phyloP scores from a whole-genome alignment of 2,888 invertebrate species.

The Cantharis nigra region DNA sequence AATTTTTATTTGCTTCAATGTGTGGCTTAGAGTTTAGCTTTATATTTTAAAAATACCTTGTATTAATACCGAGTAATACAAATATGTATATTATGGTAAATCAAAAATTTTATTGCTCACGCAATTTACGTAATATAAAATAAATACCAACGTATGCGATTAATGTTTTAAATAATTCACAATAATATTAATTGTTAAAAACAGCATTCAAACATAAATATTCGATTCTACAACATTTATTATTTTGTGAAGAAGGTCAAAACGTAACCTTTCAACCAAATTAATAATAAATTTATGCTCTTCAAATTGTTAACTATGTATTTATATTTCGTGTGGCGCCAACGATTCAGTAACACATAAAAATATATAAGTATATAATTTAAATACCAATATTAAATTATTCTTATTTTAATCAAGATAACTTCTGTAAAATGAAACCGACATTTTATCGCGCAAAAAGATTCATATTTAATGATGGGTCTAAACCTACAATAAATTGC shows the following conservation, averaged over 20 bases:
- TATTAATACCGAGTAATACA: not conserved
- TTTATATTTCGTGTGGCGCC: conserved; percentile 23
- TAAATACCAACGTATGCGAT: not conserved
- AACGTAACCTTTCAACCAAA: conserved; percentile 16
- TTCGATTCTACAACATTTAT: conserved; percentile 9
- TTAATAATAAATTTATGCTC: conserved; percentile 19
- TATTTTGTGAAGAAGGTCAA: conserved; percentile 19
- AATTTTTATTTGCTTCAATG: too few relatives aligned
- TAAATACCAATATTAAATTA: conserved; percentile 13
- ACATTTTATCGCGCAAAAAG: conserved; percentile 4
- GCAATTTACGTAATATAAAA: not conserved
- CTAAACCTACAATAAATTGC: not conserved
- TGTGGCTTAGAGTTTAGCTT: too few relatives aligned
- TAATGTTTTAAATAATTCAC: not conserved
- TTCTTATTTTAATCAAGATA: conserved; percentile 15
- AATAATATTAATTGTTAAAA: conserved; percentile 29
- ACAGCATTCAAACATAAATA: not conserved
- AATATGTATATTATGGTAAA: not conserved
- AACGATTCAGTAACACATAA: conserved; percentile 5
- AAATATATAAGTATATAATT: conserved; percentile 11
- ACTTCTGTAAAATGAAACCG: conserved; percentile 10
- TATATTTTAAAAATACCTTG: too few relatives aligned
- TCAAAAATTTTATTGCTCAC: not conserved
- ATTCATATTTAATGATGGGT: not conserved
- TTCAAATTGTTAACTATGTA: conserved; percentile 12